phyloP scores from a whole-genome alignment of 1,140 invertebrate species.

The Arctopsyche grandis region DNA sequence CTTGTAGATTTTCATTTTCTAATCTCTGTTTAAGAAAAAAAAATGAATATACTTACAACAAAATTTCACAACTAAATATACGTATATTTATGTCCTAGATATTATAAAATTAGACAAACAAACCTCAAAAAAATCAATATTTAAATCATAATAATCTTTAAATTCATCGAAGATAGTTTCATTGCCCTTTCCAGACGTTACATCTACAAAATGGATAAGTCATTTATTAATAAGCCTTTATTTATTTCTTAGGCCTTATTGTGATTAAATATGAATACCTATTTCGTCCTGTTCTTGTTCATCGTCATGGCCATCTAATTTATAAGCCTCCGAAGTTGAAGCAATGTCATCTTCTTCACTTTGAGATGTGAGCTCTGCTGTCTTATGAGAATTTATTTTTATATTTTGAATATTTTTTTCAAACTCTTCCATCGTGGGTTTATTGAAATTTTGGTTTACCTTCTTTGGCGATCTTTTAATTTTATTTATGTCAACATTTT shows the following conservation, averaged over 20 bases:
- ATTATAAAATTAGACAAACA: too few relatives aligned
- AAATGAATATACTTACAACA: too few relatives aligned
- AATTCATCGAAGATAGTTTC: too few relatives aligned
- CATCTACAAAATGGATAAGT: background rate
- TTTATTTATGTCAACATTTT: background rate
- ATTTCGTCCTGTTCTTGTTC: background rate
- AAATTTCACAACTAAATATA: too few relatives aligned
- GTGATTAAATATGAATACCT: background rate
- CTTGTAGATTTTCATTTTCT: background rate
- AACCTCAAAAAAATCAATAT: too few relatives aligned
- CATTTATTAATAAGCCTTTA: background rate
- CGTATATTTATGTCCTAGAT: too few relatives aligned
- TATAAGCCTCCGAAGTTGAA: background rate
- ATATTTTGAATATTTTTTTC: background rate
- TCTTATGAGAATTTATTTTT: background rate
- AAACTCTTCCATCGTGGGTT: background rate
- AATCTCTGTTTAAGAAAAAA: too few relatives aligned
- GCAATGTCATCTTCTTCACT: background rate
- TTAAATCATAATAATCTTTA: too few relatives aligned
- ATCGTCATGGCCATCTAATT: background rate
- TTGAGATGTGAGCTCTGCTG: background rate
- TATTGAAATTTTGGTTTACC: background rate
- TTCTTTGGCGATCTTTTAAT: background rate
- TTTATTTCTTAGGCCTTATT: constrained; percentile 7
- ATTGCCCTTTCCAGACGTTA: too few relatives aligned